Evolutionary conservation across 1,140 invertebrate genomes (phyloP), one percentile per base, ranked within the genome.

Genomic region (Drosophila pseudoobscura): DNA sequence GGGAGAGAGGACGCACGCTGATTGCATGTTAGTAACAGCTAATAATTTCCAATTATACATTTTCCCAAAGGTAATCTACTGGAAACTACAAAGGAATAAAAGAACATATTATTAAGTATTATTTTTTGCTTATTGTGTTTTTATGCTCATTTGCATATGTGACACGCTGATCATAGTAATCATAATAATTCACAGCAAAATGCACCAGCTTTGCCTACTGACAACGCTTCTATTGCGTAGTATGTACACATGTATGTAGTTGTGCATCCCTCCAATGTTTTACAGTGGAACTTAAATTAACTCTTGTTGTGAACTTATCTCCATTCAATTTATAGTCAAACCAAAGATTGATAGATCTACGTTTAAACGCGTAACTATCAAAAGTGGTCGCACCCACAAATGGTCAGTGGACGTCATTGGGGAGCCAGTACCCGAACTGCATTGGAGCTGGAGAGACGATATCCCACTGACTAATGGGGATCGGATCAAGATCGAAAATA

Each of bases 281-380:
- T 13, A 43, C 22, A 56, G 13, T 29, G 2, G 44, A 45, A 56
- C 7, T 51, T 44, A 51, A 31, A 41, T 29, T 15, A 90, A 96
- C 96, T 93, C 20, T 26, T 6, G 24, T 20, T 24, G 7, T 24
- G 13, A 20, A 13, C 6, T 75, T 56, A 59, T 92, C 17, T 41
- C 13, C 11, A 47, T 31, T 46, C 9, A 46, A 61, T 15, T 22
- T 58, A 47, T 92, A 97, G 96, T 98, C 76, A 98, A 98, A 93
- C 98, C 98, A 70, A 95, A 96, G 85, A 99, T 99, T 91, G 97
- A 98, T 83, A 94, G 97, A 74, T 95, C 95, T 70, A 98, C 96
- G 76, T 95, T 98, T 92, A 97, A 97, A 89, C 94, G 95, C 6
- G 91, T 98, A 1, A 95, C 95, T 0, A 94, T 98, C 8, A 99